Conservation (phyloP, 2,113 vertebrate species). For the Coracopsis vasa region DNA sequence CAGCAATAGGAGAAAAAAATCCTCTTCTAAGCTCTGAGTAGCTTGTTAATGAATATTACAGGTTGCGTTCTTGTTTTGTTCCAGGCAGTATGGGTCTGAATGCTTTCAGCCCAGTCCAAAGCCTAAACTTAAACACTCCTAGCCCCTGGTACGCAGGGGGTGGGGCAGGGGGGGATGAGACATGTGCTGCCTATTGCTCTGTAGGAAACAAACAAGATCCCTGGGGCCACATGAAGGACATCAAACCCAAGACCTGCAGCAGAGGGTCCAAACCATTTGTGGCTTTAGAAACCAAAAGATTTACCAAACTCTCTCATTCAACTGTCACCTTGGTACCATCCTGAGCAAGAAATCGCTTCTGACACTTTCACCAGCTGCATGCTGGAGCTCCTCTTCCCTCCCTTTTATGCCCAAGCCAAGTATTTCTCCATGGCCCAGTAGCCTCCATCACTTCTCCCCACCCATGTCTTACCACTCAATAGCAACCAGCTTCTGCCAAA, state of each 20-base stretch:
- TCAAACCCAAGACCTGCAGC: not conserved
- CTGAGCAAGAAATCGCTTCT: not conserved
- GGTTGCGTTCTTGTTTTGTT: not conserved
- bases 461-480: not conserved
- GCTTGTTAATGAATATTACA: not conserved
- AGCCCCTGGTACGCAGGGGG: not conserved
- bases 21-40: not conserved
- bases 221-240: not conserved
- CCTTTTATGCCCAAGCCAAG: not conserved
- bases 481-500: not conserved
- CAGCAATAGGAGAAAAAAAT: not conserved
- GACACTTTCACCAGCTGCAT: not conserved
- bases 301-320: not conserved
- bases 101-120: not conserved
- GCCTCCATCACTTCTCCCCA: not conserved
- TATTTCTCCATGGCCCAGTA: not conserved
- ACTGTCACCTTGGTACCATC: accelerated
- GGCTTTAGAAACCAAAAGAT: not conserved
- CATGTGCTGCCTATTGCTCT: not conserved
- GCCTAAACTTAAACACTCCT: not conserved
- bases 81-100: not conserved
- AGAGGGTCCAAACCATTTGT: not conserved
- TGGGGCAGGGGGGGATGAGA: not conserved
- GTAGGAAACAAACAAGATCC: not conserved
- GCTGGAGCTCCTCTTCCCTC: not conserved